Evolutionary conservation across 2,113 vertebrate species (phyloP), one percentile per base, ranked within the genome.

Genomic region (Gopherus evgoodei): DNA sequence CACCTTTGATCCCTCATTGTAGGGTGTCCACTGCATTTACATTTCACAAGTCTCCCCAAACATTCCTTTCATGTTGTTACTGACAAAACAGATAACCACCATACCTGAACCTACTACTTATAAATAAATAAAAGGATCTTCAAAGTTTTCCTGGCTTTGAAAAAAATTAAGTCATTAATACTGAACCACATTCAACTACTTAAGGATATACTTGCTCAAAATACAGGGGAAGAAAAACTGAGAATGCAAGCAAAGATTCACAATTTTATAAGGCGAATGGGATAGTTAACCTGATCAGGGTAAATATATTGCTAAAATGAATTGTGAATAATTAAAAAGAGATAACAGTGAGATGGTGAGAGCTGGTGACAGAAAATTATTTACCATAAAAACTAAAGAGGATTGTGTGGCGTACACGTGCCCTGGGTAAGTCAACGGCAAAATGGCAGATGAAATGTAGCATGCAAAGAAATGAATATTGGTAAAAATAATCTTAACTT

Each of bases 11-110:
- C 86, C 25, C 24, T 81, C 49, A 47, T 52, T n/a, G 53, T 88
- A 83, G 92, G 21, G 80, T 78, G 83, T 56, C 96, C 69, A 59
- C 80, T 69, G 80, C 91, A 96, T 95, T 93, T 93, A 92, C 72
- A 92, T 95, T 97, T 97, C 87, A 96, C 86, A 31, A 95, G 65
- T 79, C 92, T 94, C 96, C 62, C 53, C 83, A 91, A 94, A 96
- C 83, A 96, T 82, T 96, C 89, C 79, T 94, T 96, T 92, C 22
- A 3, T 42, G 54, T 89, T 91, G 50, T 69, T 87, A 83, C 83
- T 89, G 80, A 92, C 88, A 96, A n/a, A 95, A 92, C 17, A n/a
- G 62, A 86, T 72, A 92, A 95, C 94, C 90, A 84, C 57, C 22
- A 75, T 95, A 86, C 95, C 94, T 94, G 93, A 90, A 82, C 42